Percentiles rank a stretch among this genome's conserved stretches.
Evolutionary conservation across 1,140 invertebrate genomes (phyloP).

Genomic region (Globodera rostochiensis): DNA sequence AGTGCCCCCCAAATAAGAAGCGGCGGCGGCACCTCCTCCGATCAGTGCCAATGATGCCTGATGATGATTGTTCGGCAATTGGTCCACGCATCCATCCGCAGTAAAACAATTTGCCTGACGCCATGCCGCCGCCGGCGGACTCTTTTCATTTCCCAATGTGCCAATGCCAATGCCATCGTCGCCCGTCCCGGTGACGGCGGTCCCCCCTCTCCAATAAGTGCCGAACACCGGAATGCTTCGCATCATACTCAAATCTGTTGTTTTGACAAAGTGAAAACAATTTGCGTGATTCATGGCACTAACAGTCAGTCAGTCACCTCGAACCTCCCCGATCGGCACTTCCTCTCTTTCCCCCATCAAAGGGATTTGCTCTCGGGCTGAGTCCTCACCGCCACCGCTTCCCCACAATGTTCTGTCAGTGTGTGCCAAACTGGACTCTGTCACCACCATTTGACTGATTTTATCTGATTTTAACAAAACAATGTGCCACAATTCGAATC

Average conservation of each 20-base stretch:
- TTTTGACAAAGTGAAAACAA: too few relatives aligned
- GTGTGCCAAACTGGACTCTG: background rate
- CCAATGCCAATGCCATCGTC: background rate
- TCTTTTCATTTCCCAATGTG: background rate
- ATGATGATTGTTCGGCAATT: too few relatives aligned
- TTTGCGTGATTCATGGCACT: too few relatives aligned
- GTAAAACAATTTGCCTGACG: background rate
- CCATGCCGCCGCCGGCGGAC: background rate
- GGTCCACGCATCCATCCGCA: background rate
- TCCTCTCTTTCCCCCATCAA: background rate
- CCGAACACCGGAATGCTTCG: conserved; percentile 12
- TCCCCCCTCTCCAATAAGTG: background rate
- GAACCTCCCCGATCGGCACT: background rate
- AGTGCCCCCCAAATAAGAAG: background rate
- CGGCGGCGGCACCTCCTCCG: background rate
- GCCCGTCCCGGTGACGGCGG: too few relatives aligned
- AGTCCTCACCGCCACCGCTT: background rate
- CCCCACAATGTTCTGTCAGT: background rate
- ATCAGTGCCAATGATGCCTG: background rate
- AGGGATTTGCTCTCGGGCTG: background rate
- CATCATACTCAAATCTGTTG: conserved; percentile 5
- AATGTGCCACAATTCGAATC: too few relatives aligned
- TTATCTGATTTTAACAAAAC: background rate
- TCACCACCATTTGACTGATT: background rate
- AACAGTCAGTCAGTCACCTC: background rate